These are phyloP conservation scores for Equus quagga DNA, from an alignment of 2,113 vertebrate species.

Conservation along the genomic window DNA sequence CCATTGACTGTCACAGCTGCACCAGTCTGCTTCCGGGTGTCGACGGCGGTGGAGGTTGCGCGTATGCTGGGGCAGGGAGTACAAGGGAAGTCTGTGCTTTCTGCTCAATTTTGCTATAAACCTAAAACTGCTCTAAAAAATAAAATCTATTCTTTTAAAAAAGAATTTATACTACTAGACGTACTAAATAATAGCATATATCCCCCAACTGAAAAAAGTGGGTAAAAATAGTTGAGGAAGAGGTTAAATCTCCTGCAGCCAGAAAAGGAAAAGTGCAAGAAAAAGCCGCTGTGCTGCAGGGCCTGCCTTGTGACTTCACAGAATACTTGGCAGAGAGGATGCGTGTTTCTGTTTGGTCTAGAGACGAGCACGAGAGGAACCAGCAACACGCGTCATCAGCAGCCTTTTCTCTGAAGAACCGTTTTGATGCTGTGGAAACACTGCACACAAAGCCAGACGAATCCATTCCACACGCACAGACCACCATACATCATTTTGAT, in stretches of 20 bases:
- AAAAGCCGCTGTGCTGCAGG: background rate
- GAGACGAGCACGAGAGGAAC: background rate
- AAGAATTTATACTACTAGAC: background rate
- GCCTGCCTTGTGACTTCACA: background rate
- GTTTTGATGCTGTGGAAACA: background rate
- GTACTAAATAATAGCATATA: background rate
- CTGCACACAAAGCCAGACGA: background rate
- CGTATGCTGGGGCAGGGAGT: rapidly evolving
- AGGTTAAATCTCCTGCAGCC: constrained; percentile 2
- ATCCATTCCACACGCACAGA: background rate
- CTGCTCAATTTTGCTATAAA: background rate
- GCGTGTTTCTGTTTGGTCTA: constrained; percentile 18
- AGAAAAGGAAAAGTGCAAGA: constrained; percentile 12
- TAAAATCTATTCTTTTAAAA: background rate
- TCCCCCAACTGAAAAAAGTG: background rate
- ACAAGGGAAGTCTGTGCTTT: background rate
- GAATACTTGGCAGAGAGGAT: background rate
- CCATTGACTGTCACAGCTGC: background rate
- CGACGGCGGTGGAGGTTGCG: too few species aligned
- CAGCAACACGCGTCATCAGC: background rate
- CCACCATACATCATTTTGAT: background rate
- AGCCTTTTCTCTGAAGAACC: background rate
- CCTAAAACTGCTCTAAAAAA: constrained; percentile 21
- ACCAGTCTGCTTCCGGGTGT: background rate
- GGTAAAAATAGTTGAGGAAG: background rate